Evolutionary conservation across 2,888 invertebrate species (phyloP).

Genomic region (Orchestes rusci): DNA sequence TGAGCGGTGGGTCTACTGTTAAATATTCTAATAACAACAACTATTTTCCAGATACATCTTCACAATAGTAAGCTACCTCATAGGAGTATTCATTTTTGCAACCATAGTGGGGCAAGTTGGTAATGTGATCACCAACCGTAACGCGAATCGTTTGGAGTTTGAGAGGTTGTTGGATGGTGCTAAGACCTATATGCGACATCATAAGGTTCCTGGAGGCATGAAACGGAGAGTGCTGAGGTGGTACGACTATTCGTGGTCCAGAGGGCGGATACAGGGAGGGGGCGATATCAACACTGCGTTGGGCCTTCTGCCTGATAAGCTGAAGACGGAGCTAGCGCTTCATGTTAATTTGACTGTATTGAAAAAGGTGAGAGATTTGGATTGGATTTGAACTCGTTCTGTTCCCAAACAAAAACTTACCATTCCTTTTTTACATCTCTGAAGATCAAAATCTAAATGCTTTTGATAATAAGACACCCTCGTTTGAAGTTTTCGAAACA

Average conservation of each 20-base stretch:
- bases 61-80: constrained; percentile 93
- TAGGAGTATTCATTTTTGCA: constrained; percentile 96
- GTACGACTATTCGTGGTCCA: constrained; percentile 98
- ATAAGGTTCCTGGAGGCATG: constrained; percentile 94
- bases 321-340: constrained; percentile 92
- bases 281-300: constrained; percentile 94
- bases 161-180: constrained; percentile 92
- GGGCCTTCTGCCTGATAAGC: constrained; percentile 87
- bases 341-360: constrained; percentile 93
- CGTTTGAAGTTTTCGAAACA: too few species aligned
- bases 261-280: constrained; percentile 91
- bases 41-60: constrained; percentile 80
- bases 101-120: constrained; percentile 97
- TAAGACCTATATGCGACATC: constrained; percentile 95
- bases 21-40: too few species aligned
- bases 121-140: constrained; percentile 94
- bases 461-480: too few species aligned
- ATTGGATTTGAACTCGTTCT: too few species aligned
- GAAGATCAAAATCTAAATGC: too few species aligned
- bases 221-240: constrained; percentile 91
- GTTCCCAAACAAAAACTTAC: too few species aligned
- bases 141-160: constrained; percentile 92
- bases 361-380: constrained; percentile 67
- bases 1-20: constrained; percentile 13
- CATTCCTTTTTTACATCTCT: too few species aligned